phyloP scores from a whole-genome alignment of 2,113 vertebrate species.

The Mixornis gularis region DNA sequence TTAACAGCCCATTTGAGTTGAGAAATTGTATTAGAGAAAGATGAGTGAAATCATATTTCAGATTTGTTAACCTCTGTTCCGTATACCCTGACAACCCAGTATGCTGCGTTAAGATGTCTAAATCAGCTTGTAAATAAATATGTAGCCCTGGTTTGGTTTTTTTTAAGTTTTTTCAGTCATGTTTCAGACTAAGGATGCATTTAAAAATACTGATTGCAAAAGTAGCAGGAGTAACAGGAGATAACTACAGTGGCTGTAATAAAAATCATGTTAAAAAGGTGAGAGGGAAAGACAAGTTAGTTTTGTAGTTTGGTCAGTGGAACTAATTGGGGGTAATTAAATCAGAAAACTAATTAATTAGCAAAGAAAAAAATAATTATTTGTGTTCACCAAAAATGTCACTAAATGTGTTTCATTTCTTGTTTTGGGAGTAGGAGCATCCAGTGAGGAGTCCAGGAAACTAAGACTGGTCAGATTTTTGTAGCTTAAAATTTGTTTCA shows the following conservation, averaged over 20 bases:
- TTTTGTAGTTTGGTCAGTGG: background rate
- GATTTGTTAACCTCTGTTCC: background rate
- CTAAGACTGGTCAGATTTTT: background rate
- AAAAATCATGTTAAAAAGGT: background rate
- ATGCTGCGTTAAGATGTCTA: background rate
- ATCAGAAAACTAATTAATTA: background rate
- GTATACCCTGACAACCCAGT: background rate
- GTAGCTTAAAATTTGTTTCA: background rate
- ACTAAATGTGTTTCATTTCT: background rate
- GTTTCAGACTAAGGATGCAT: background rate
- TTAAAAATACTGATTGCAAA: background rate
- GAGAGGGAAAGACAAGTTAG: background rate
- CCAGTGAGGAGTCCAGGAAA: background rate
- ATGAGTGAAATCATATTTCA: background rate
- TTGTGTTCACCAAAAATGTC: background rate
- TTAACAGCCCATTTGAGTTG: background rate
- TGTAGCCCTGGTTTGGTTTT: accelerated
- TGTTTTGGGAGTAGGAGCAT: background rate
- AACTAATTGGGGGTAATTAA: background rate
- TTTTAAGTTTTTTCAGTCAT: background rate
- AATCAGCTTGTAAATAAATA: background rate
- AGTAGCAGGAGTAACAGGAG: background rate
- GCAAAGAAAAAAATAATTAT: background rate
- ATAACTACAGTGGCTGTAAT: background rate
- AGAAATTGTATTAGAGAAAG: background rate